Percentiles rank a stretch among this genome's conserved stretches.
Evolutionary conservation across 2,797 vertebrate species (phyloP).

Genomic region (Neosilurus hyrtlii): DNA sequence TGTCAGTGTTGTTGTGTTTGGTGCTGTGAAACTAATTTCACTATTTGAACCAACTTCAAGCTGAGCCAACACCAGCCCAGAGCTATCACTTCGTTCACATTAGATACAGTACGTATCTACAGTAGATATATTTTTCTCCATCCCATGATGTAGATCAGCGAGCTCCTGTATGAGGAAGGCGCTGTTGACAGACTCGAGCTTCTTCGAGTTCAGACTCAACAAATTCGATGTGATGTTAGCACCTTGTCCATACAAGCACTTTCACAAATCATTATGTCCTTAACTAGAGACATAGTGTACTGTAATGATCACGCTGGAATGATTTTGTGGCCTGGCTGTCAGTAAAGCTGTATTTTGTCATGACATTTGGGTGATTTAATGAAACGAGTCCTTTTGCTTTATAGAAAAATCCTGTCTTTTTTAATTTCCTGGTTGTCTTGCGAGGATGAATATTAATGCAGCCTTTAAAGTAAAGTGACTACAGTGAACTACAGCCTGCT

Average conservation of each 20-base stretch:
- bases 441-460: neutral
- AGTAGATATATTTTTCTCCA: neutral
- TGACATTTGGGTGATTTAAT: neutral
- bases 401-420: neutral
- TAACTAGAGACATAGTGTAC: neutral
- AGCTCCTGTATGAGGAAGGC: neutral
- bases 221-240: neutral
- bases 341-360: neutral
- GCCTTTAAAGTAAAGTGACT: neutral
- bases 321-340: neutral
- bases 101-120: neutral
- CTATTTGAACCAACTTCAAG: too few species aligned
- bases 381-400: neutral
- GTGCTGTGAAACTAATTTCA: too few species aligned
- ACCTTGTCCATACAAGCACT: neutral
- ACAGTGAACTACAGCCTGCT: neutral
- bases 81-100: too few species aligned
- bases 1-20: too few species aligned
- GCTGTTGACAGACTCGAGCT: neutral
- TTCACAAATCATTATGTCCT: neutral
- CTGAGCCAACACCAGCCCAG: too few species aligned
- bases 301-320: too few species aligned
- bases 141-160: neutral
- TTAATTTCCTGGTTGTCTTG: neutral
- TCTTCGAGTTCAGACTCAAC: neutral